phyloP scores from a whole-genome alignment of 1,140 invertebrate genomes.

The Heliconius nattereri region DNA sequence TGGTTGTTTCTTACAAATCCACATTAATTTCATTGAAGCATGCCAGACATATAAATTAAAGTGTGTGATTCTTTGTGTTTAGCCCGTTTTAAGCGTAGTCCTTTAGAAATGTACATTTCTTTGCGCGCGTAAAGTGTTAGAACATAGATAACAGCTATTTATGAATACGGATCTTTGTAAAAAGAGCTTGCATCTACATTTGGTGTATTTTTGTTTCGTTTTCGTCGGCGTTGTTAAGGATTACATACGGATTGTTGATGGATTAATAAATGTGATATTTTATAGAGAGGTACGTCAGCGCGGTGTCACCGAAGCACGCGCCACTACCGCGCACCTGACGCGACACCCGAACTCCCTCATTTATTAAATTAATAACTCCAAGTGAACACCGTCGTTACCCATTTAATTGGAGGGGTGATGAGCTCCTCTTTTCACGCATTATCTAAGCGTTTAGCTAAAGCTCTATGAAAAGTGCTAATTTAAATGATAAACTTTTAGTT shows the following conservation, averaged over 20 bases:
- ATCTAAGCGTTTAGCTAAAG: slow-evolving; percentile 68
- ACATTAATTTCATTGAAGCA: slow-evolving; percentile 47
- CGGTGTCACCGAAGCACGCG: slow-evolving; percentile 38
- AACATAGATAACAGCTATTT: slow-evolving; percentile 26
- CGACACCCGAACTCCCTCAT: slow-evolving; percentile 67
- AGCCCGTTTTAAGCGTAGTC: slow-evolving; percentile 30
- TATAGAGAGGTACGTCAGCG: slow-evolving; percentile 26
- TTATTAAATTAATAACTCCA: slow-evolving; percentile 81
- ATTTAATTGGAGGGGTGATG: slow-evolving; percentile 76
- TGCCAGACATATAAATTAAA: slow-evolving; percentile 41
- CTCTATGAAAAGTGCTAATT: slow-evolving; percentile 74
- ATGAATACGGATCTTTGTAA: slow-evolving; percentile 21
- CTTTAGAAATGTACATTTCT: slow-evolving; percentile 35
- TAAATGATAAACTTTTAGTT: background rate
- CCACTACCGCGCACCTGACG: slow-evolving; percentile 64
- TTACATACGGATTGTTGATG: background rate
- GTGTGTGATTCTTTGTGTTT: slow-evolving; percentile 39
- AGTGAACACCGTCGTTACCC: slow-evolving; percentile 76
- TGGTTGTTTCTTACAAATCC: slow-evolving; percentile 67
- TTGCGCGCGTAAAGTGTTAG: slow-evolving; percentile 32
- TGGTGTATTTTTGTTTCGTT: background rate
- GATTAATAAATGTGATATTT: slow-evolving; percentile 29
- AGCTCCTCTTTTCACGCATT: slow-evolving; percentile 75
- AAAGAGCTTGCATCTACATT: slow-evolving; percentile 10
- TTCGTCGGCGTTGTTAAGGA: background rate